phyloP scores from a whole-genome alignment of 2,113 vertebrate genomes.

The Trichechus manatus region DNA sequence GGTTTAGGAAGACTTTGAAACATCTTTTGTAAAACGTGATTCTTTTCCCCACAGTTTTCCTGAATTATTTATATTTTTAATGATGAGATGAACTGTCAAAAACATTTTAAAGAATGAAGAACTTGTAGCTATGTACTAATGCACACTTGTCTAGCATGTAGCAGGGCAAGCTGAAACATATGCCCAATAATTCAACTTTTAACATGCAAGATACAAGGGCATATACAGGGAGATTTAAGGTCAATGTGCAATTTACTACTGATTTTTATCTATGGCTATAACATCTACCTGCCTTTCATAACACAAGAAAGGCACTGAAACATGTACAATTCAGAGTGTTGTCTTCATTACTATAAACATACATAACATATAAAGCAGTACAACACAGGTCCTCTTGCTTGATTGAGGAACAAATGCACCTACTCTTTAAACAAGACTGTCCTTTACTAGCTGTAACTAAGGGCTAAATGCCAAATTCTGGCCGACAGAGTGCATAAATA shows the following conservation, averaged over 20 bases:
- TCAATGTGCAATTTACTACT: slow-evolving; percentile 80
- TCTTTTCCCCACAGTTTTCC: slow-evolving; percentile 69
- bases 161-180: slow-evolving; percentile 65
- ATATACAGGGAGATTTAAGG: slow-evolving; percentile 68
- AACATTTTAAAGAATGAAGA: slow-evolving; percentile 64
- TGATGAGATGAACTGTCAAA: slow-evolving; percentile 67
- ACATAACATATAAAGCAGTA: slow-evolving; percentile 66
- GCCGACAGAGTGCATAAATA: slow-evolving; percentile 77
- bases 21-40: slow-evolving; percentile 72
- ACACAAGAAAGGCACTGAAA: slow-evolving; percentile 82
- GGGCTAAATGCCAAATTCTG: slow-evolving; percentile 73
- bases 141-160: slow-evolving; percentile 35
- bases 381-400: slow-evolving; percentile 74
- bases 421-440: slow-evolving; percentile 77
- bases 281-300: slow-evolving; percentile 77
- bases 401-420: slow-evolving; percentile 70
- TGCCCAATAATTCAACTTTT: slow-evolving; percentile 66
- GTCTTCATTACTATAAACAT: slow-evolving; percentile 75
- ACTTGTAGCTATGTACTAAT: slow-evolving; percentile 53
- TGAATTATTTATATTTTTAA: slow-evolving; percentile 72
- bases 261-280: slow-evolving; percentile 79
- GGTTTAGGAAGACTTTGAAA: slow-evolving; percentile 85
- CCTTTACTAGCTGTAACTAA: slow-evolving; percentile 72
- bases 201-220: slow-evolving; percentile 79
- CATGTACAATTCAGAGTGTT: slow-evolving; percentile 77